Conservation (phyloP, 1,140 invertebrate species). For the Ceratina australensis region DNA sequence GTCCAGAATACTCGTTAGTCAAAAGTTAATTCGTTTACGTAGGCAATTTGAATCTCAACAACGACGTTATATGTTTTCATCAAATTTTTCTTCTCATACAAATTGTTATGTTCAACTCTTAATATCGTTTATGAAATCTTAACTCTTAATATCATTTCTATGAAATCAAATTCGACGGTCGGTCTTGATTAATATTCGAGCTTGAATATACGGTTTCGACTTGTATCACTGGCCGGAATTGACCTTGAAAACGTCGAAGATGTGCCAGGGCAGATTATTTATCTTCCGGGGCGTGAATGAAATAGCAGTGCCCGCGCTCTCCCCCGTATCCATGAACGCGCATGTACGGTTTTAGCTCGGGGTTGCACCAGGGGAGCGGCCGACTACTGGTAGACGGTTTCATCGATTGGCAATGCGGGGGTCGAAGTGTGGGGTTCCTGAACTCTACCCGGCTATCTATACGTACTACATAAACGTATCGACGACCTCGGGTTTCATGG, state of each 20-base stretch:
- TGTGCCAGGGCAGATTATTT: constrained; percentile 7
- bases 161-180: too few relatives aligned
- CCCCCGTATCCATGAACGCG: background rate
- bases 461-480: constrained; percentile 34
- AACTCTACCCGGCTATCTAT: constrained; percentile 52
- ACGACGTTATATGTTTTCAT: too few relatives aligned
- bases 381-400: constrained; percentile 63
- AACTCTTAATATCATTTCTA: too few relatives aligned
- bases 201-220: too few relatives aligned
- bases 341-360: constrained; percentile 1
- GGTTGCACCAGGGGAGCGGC: constrained; percentile 48
- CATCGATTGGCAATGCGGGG: constrained; percentile 70
- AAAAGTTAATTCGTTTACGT: background rate
- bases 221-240: background rate
- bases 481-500: constrained; percentile 60
- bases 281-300: constrained; percentile 40
- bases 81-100: too few relatives aligned
- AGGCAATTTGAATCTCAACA: too few relatives aligned
- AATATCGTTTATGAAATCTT: too few relatives aligned
- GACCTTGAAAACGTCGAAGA: constrained; percentile 18
- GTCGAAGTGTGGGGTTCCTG: constrained; percentile 53
- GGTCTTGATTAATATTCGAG: too few relatives aligned
- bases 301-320: constrained; percentile 10
- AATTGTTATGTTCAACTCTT: too few relatives aligned
- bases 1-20: background rate